Conservation (phyloP, 2,888 invertebrate genomes). For the Pemphredon lugubris region DNA sequence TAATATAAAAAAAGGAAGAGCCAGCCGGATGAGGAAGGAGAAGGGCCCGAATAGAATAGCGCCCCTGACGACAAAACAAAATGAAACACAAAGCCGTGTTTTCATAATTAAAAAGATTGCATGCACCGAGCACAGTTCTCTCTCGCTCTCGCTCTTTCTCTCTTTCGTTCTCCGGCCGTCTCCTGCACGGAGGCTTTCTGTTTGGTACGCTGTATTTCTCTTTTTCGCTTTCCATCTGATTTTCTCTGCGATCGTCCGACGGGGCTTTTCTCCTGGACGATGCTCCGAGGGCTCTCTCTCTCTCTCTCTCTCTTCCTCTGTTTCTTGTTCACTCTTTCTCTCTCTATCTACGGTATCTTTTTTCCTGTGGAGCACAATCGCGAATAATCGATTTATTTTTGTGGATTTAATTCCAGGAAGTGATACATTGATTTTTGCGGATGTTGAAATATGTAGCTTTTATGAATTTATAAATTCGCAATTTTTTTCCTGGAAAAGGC, state of each 20-base stretch:
- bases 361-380: not conserved
- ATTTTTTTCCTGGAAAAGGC: too few species aligned
- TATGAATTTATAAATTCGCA: too few species aligned
- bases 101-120: constrained; percentile 82
- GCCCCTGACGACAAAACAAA: constrained; percentile 80
- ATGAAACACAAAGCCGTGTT: constrained; percentile 81
- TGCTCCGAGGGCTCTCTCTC: not conserved
- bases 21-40: constrained; percentile 61
- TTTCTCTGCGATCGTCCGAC: constrained; percentile 56
- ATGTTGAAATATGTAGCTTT: too few species aligned
- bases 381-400: too few species aligned
- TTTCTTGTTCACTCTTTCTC: not conserved
- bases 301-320: not conserved
- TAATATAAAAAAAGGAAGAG: constrained; percentile 75
- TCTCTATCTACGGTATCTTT: not conserved
- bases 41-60: constrained; percentile 77
- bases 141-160: constrained; percentile 54
- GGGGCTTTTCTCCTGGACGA: constrained; percentile 40
- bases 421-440: too few species aligned
- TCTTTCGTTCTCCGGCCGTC: constrained; percentile 50
- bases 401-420: too few species aligned
- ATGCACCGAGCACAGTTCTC: constrained; percentile 72
- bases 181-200: constrained; percentile 53
- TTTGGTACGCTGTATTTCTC: constrained; percentile 55
- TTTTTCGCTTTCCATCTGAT: constrained; percentile 56